phyloP scores from a whole-genome alignment of 2,113 vertebrate species.

The Saimiri boliviensis region DNA sequence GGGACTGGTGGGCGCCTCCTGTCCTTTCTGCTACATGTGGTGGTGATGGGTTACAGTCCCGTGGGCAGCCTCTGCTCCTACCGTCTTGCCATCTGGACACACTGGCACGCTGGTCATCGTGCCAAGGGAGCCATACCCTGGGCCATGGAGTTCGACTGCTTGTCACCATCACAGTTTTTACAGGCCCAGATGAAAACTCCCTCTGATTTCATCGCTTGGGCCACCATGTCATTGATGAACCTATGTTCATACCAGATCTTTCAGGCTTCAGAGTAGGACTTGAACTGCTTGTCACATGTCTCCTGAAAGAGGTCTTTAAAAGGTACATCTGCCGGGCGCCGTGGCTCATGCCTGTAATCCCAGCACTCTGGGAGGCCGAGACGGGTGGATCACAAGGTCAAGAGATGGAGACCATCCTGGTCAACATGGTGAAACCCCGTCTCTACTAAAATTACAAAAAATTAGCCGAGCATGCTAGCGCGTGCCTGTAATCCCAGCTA shows the following conservation, averaged over 20 bases:
- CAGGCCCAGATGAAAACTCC: conserved; percentile 99
- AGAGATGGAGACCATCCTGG: too few species aligned
- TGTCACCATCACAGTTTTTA: conserved; percentile 98
- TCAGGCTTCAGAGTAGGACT: conserved; percentile 91
- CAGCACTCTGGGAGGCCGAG: too few species aligned
- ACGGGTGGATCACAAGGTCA: too few species aligned
- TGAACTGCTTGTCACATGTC: conserved; percentile 97
- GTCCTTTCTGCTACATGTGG: conserved; percentile 95
- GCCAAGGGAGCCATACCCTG: conserved; percentile 93
- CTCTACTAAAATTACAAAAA: too few species aligned
- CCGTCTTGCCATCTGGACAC: conserved; percentile 96
- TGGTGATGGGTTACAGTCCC: conserved; percentile 98
- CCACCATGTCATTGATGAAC: conserved; percentile 99
- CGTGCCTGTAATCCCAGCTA: too few species aligned
- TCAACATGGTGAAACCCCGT: too few species aligned
- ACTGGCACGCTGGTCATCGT: conserved; percentile 98
- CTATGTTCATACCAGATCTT: conserved; percentile 99
- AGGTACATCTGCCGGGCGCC: too few species aligned
- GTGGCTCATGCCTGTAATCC: too few species aligned
- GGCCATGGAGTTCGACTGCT: conserved; percentile 97
- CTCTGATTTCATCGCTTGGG: conserved; percentile 97
- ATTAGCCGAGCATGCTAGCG: too few species aligned
- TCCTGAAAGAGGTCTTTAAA: conserved; percentile 99
- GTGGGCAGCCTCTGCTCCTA: conserved; percentile 97
- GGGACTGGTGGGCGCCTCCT: conserved; percentile 98